Conservation (phyloP, 2,113 vertebrate genomes). For the Oncorhynchus keta region DNA sequence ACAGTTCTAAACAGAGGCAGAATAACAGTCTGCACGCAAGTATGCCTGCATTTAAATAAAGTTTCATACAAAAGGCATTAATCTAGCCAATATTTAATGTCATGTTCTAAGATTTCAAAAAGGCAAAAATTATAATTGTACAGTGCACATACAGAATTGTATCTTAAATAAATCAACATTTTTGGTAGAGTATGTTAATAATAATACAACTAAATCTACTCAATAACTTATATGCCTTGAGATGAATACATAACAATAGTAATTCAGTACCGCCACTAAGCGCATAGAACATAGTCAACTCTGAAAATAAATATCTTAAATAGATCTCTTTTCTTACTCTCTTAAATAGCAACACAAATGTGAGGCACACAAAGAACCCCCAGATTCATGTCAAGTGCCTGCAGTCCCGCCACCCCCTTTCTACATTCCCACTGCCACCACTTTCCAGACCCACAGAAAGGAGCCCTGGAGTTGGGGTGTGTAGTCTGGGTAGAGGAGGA, state of each 20-base stretch:
- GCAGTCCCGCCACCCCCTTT: conserved; percentile 66
- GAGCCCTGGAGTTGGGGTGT: conserved; percentile 52
- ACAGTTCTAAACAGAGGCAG: conserved; percentile 74
- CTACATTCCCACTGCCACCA: conserved; percentile 32
- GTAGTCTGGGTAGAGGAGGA: conserved; percentile 31
- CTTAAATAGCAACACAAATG: conserved; percentile 95
- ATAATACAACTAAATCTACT: conserved; percentile 84
- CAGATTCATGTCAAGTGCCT: conserved; percentile 77
- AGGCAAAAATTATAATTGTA: conserved; percentile 74
- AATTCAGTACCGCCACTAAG: conserved; percentile 97
- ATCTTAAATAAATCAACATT: conserved; percentile 96
- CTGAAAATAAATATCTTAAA: conserved; percentile 99
- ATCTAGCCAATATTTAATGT: conserved; percentile 80
- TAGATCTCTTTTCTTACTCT: conserved; percentile 57
- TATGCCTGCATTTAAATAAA: conserved; percentile 77
- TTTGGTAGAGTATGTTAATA: conserved; percentile 97
- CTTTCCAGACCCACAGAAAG: conserved; percentile 53
- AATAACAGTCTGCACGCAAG: conserved; percentile 65
- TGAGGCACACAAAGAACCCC: conserved; percentile 92
- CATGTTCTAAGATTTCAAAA: conserved; percentile 87
- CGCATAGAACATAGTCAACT: conserved; percentile 86
- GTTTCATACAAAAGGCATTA: conserved; percentile 75
- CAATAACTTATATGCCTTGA: conserved; percentile 99
- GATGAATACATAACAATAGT: conserved; percentile 96
- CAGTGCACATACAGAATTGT: conserved; percentile 93